phyloP scores from a whole-genome alignment of 2,113 vertebrate species.

The Corydoras sp. region DNA sequence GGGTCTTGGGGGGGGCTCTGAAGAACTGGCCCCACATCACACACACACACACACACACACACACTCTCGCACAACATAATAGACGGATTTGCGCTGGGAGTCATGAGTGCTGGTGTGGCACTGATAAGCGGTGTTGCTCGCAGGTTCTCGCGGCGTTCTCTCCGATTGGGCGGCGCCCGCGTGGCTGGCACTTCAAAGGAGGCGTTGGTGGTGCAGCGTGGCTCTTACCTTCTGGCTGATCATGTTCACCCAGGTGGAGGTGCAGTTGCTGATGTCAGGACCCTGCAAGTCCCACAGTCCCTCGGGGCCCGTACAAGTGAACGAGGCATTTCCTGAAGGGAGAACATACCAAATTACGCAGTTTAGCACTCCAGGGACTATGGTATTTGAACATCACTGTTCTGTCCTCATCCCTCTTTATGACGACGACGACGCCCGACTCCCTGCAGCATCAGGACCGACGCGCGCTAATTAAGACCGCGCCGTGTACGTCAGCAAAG shows the following conservation, averaged over 20 bases:
- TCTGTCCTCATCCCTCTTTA: no score
- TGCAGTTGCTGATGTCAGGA: conserved; percentile 95
- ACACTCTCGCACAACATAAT: conserved; percentile 49
- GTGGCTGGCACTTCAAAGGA: no score
- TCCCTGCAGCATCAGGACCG: neutral
- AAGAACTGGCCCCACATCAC: neutral
- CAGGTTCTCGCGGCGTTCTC: neutral
- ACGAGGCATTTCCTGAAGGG: conserved; percentile 81
- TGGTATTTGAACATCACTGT: no score
- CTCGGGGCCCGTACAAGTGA: conserved; percentile 77
- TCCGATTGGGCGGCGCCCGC: neutral
- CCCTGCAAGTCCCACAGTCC: conserved; percentile 89
- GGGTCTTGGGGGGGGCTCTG: no score
- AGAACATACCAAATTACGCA: conserved; percentile 7
- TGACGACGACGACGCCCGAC: neutral
- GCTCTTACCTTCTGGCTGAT: conserved; percentile 88
- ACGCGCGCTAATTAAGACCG: neutral
- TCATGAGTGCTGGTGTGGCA: conserved; percentile 37
- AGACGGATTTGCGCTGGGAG: conserved; percentile 39
- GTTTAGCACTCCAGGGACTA: neutral
- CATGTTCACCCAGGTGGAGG: conserved; percentile 91
- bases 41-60: conserved; percentile 37
- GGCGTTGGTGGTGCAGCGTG: neutral
- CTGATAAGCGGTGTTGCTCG: neutral
- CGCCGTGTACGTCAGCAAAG: conserved; percentile 48